Evolutionary conservation across 2,888 invertebrate genomes (phyloP).

Genomic region (Parnassius apollo): DNA sequence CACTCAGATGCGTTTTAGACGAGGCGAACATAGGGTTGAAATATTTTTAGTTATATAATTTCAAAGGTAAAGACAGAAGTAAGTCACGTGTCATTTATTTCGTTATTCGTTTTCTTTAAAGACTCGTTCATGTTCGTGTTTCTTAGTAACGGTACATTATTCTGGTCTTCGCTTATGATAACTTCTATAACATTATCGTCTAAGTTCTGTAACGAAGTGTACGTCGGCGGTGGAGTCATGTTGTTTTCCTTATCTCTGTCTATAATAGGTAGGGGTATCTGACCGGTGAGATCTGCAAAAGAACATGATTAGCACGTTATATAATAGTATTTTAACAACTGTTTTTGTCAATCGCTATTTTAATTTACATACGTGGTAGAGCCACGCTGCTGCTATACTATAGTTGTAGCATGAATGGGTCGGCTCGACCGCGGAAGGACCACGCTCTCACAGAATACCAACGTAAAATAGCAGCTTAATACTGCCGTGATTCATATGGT

Average conservation of each 20-base stretch:
- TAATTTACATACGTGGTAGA: too few relatives aligned
- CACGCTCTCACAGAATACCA: too few relatives aligned
- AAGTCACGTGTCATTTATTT: conserved; percentile 36
- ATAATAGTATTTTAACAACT: background rate
- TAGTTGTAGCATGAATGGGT: too few relatives aligned
- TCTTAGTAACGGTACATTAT: conserved; percentile 31
- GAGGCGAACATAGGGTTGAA: too few relatives aligned
- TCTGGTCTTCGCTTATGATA: conserved; percentile 46
- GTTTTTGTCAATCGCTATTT: too few relatives aligned
- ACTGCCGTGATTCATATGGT: too few relatives aligned
- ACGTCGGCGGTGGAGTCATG: conserved; percentile 61
- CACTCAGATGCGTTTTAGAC: too few relatives aligned
- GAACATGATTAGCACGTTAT: background rate
- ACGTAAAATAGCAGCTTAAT: too few relatives aligned
- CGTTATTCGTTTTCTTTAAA: conserved; percentile 21
- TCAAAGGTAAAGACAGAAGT: background rate
- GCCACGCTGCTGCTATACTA: too few relatives aligned
- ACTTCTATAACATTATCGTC: conserved; percentile 55
- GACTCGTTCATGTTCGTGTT: conserved; percentile 11
- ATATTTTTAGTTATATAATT: background rate
- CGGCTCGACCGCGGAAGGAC: too few relatives aligned
- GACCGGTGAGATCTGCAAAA: conserved; percentile 62
- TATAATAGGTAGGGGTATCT: conserved; percentile 55
- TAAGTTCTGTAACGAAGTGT: conserved; percentile 55
- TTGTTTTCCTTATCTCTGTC: conserved; percentile 38